Evolutionary conservation across 2,797 vertebrate species (phyloP).

Genomic region (Halcyon smyrnensis): DNA sequence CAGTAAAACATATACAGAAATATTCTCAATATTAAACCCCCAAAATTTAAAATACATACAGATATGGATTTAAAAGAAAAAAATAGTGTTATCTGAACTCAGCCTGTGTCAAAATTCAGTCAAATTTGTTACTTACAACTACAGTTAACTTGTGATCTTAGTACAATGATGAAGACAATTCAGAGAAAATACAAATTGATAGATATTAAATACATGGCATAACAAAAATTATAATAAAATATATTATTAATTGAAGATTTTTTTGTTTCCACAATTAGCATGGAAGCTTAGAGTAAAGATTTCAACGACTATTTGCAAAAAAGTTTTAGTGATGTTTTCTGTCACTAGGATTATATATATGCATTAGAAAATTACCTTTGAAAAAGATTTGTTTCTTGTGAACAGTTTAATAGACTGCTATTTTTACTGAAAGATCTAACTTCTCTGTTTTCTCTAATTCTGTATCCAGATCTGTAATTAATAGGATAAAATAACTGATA

Average conservation of each 20-base stretch:
- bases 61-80: background rate
- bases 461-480: conserved; percentile 24
- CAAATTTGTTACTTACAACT: conserved; percentile 38
- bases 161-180: conserved; percentile 7
- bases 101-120: conserved; percentile 21
- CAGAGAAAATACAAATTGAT: conserved; percentile 11
- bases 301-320: background rate
- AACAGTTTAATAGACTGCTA: background rate
- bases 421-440: conserved; percentile 25
- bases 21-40: background rate
- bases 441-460: conserved; percentile 22
- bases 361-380: conserved; percentile 25
- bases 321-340: background rate
- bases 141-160: conserved; percentile 52
- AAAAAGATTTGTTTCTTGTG: conserved; percentile 10
- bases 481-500: conserved; percentile 30
- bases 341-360: background rate
- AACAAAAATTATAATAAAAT: background rate
- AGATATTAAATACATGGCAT: background rate
- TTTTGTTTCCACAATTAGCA: conserved; percentile 21
- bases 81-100: conserved; percentile 44
- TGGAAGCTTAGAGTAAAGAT: conserved; percentile 3
- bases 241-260: background rate
- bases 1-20: conserved; percentile 10
- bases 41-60: background rate